These are phyloP conservation scores for Teleogryllus oceanicus DNA, from an alignment of 2,888 invertebrate genomes.

Conservation along the genomic window DNA sequence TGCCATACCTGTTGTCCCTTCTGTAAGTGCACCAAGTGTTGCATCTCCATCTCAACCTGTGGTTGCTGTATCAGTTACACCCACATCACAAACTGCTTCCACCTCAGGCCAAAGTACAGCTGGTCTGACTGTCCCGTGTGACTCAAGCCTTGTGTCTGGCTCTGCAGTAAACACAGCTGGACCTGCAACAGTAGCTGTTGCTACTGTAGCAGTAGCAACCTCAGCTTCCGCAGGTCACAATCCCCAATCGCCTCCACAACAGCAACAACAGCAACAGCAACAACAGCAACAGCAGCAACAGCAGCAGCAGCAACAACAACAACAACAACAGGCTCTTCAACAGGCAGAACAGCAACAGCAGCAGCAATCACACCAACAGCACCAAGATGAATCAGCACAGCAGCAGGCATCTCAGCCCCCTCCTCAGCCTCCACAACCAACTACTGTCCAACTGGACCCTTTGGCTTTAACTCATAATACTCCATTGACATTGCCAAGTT, in stretches of 20 bases:
- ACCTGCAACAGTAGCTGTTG: no score
- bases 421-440: neutral
- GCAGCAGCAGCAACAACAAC: constrained; percentile 24
- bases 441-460: constrained; percentile 24
- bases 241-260: no score
- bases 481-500: constrained; percentile 36
- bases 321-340: constrained; percentile 22
- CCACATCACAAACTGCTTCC: constrained; percentile 22
- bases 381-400: neutral
- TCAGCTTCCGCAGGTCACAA: neutral
- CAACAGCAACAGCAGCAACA: neutral
- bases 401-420: constrained; percentile 20
- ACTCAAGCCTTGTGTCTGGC: no score
- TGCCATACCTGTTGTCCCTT: neutral
- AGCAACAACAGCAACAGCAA: no score
- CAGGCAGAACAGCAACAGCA: neutral
- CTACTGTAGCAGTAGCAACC: neutral
- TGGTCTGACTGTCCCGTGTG: no score
- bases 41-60: neutral
- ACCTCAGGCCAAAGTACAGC: neutral
- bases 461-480: constrained; percentile 29
- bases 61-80: constrained; percentile 8
- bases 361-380: neutral
- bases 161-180: no score
- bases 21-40: neutral